phyloP scores from a whole-genome alignment of 1,140 invertebrate species.

The Drosophila nigromelanica region DNA sequence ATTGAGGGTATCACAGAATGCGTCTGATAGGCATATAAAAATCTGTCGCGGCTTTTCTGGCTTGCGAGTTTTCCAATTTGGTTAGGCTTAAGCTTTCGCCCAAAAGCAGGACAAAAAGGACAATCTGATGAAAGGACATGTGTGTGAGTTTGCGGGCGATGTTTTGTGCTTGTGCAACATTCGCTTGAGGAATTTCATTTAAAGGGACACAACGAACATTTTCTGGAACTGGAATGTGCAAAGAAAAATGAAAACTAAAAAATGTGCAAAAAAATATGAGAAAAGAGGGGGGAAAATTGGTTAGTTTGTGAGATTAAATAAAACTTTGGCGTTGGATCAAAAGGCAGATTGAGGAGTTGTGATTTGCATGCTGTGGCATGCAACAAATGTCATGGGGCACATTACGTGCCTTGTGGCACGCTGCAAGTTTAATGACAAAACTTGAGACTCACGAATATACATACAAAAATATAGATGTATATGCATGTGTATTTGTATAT shows the following conservation, averaged over 20 bases:
- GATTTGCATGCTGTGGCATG: constrained; percentile 50
- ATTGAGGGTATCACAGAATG: constrained; percentile 9
- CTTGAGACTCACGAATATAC: neutral
- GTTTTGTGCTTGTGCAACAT: constrained; percentile 16
- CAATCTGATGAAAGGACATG: too few relatives aligned
- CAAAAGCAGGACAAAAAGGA: neutral
- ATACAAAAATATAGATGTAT: too few relatives aligned
- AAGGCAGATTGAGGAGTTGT: constrained; percentile 53
- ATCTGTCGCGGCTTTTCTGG: constrained; percentile 34
- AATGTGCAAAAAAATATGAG: constrained; percentile 1
- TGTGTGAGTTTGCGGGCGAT: too few relatives aligned
- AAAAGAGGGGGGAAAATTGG: constrained; percentile 13
- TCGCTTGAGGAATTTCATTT: constrained; percentile 69
- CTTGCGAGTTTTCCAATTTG: constrained; percentile 47
- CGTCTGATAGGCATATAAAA: constrained; percentile 34
- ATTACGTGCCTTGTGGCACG: constrained; percentile 38
- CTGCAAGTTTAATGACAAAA: constrained; percentile 71
- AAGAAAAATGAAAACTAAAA: constrained; percentile 13
- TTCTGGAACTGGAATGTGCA: constrained; percentile 6
- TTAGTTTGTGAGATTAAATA: neutral
- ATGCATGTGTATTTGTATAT: too few relatives aligned
- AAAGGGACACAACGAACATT: constrained; percentile 17
- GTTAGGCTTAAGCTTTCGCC: constrained; percentile 24
- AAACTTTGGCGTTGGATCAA: neutral
- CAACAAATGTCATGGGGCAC: constrained; percentile 28